Base-by-base conservation (phyloP, 2,113 vertebrate genomes). In the Ictalurus furcatus region DNA sequence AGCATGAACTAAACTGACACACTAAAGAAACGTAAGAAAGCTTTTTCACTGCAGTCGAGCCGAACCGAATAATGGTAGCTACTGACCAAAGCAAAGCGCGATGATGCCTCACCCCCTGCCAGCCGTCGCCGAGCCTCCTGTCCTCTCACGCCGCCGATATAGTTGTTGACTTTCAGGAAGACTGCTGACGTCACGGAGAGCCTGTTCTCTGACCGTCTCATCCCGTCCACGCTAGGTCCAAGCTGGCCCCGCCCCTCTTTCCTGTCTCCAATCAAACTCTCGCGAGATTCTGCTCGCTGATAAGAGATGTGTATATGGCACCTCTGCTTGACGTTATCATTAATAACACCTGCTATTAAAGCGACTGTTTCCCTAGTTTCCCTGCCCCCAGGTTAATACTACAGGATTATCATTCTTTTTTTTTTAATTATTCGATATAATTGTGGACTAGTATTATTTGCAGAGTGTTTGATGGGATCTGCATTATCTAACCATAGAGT, bases 111-210 rank as follows among this genome's bases (percentile, higher is more conserved):
- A 69, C 67, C 90, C 61, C 80, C 85, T 85, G 88, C 67, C 90
- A 67, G 65, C 21, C 56, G 85, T 44, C 86, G 74, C 71, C 48
- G 86, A 59, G 54, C 30, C 56, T 80, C 73, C 25, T 61, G 34
- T 82, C 30, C 48, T 65, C 44, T 87, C 76, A 16, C 76, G 19
- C 80, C 67, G 40, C 80, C 80, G 67, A 89, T 90, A 82, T 94
- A 95, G 95, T 95, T 96, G 93, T 95, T 95, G 95, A 96, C 95
- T 96, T 95, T 96, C 94, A 95, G 95, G 94, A 95, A 94, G 94
- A 92, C 94, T 94, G 91, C 95, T 96, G 96, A 97, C 97, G 96
- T 97, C 96, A 96, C 92, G 48, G 6, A 34, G 86, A 87, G 56
- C 61, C 61, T 71, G 30, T 67, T 79, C 84, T 69, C 67, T 61